Conservation (phyloP, 2,888 invertebrate species). For the Odontomyia ornata region DNA sequence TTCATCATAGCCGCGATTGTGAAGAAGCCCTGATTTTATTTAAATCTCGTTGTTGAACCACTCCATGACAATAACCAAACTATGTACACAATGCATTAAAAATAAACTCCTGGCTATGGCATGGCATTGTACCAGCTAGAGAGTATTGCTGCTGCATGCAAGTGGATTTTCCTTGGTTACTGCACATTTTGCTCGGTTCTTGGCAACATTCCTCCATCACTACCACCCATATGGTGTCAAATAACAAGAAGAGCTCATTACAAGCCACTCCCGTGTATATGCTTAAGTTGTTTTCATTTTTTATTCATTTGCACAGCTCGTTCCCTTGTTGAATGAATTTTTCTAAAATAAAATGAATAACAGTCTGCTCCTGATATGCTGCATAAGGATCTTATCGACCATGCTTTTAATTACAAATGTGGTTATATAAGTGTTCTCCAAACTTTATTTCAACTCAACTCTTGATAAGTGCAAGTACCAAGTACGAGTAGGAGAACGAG, state of each 20-base stretch:
- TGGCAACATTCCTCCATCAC: too few relatives aligned
- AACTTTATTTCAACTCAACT: slow-evolving; percentile 23
- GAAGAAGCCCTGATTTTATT: background rate
- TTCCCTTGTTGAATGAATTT: slow-evolving; percentile 12
- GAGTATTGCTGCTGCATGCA: background rate
- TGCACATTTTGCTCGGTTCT: too few relatives aligned
- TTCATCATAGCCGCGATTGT: too few relatives aligned
- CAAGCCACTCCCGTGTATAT: slow-evolving; percentile 1
- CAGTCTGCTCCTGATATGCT: background rate
- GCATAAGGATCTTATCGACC: slow-evolving; percentile 34
- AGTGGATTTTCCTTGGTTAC: background rate
- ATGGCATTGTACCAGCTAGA: too few relatives aligned
- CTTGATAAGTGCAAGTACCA: background rate
- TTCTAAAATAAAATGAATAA: slow-evolving; percentile 15
- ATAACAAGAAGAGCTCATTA: slow-evolving; percentile 6
- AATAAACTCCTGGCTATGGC: background rate
- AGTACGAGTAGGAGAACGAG: background rate
- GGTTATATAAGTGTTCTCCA: slow-evolving; percentile 34
- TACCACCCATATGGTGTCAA: slow-evolving; percentile 30
- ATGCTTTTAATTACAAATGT: slow-evolving; percentile 28
- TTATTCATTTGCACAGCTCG: background rate
- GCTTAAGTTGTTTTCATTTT: slow-evolving; percentile 10
- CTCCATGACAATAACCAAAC: background rate
- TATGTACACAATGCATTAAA: background rate
- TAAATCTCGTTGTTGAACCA: background rate